phyloP scores from a whole-genome alignment of 2,888 invertebrate genomes.

The Melieria omissa region DNA sequence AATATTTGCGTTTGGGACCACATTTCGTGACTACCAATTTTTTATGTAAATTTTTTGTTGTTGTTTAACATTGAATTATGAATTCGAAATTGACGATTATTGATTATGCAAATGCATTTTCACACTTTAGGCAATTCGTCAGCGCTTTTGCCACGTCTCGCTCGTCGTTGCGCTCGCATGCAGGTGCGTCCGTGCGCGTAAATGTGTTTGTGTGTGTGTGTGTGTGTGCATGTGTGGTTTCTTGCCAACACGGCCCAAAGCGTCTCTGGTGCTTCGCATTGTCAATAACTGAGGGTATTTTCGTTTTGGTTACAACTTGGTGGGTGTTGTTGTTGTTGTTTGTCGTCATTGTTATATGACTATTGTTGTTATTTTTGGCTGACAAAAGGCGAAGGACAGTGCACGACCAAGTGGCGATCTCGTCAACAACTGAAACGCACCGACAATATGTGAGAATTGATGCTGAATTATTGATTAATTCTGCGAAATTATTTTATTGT shows the following conservation, averaged over 20 bases:
- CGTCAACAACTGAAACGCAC: conserved; percentile 4
- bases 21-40: conserved; percentile 44
- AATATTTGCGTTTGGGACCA: conserved; percentile 22
- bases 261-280: no score
- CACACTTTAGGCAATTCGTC: conserved; percentile 53
- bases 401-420: background rate
- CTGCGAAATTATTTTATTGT: conserved; percentile 2
- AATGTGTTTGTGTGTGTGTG: background rate
- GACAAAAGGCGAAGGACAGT: background rate
- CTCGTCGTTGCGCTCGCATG: background rate
- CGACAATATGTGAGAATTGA: conserved; percentile 20
- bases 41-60: conserved; percentile 40
- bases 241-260: background rate
- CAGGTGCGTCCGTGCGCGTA: no score
- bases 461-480: conserved; percentile 32
- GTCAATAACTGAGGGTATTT: conserved; percentile 14
- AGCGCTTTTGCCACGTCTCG: conserved; percentile 6
- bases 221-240: background rate
- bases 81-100: conserved; percentile 53
- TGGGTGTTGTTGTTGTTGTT: background rate
- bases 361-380: no score
- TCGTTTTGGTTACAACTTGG: conserved; percentile 16
- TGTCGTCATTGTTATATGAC: no score
- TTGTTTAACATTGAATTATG: conserved; percentile 39
- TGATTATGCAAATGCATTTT: conserved; percentile 64